phyloP scores from a whole-genome alignment of 2,888 invertebrate species.

The Drosophila histrio region DNA sequence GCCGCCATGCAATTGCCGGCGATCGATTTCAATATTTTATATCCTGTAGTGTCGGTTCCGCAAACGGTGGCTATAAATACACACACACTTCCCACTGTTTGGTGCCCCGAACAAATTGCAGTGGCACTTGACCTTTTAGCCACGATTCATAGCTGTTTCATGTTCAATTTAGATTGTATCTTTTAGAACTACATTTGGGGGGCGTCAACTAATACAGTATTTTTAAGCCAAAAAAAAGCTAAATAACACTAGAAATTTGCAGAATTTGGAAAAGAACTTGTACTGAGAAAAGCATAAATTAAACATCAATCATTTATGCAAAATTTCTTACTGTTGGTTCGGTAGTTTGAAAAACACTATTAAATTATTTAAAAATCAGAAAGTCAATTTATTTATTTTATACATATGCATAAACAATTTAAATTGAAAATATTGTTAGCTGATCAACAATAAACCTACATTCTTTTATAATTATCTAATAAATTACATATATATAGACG shows the following conservation, averaged over 20 bases:
- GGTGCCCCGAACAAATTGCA: conserved; percentile 52
- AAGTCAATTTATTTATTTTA: too few relatives aligned
- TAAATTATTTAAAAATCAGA: too few relatives aligned
- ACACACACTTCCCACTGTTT: conserved; percentile 26
- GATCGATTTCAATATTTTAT: conserved; percentile 50
- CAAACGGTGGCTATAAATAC: conserved; percentile 41
- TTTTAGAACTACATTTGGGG: conserved; percentile 12
- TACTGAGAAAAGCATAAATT: neutral
- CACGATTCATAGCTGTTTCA: conserved; percentile 20
- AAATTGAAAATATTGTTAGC: too few relatives aligned
- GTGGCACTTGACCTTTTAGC: conserved; percentile 63
- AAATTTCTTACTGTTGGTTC: too few relatives aligned
- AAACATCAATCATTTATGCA: neutral
- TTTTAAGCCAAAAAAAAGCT: neutral
- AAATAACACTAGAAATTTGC: neutral
- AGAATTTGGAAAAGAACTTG: neutral
- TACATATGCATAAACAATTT: too few relatives aligned
- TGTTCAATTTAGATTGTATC: conserved; percentile 17
- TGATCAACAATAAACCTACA: too few relatives aligned
- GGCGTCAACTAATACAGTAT: conserved; percentile 8
- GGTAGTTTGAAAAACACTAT: too few relatives aligned
- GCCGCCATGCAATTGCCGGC: conserved; percentile 22
- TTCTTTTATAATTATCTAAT: neutral
- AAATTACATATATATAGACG: too few relatives aligned
- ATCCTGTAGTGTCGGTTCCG: conserved; percentile 62